phyloP scores from a whole-genome alignment of 2,113 vertebrate species.

The Strix uralensis region DNA sequence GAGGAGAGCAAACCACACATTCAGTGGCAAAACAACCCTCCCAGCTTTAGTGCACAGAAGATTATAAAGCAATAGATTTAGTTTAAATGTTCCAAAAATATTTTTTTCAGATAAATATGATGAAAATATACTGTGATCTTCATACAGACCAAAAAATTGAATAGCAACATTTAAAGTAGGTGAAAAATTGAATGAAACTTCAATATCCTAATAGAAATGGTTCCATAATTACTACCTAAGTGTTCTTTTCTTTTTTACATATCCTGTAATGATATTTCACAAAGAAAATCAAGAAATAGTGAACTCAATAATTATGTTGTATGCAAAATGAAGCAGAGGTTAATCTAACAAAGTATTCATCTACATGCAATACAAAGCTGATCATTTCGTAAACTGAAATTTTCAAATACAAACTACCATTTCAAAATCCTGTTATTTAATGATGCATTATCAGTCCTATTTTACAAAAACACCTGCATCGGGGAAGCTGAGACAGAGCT shows the following conservation, averaged over 20 bases:
- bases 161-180: background rate
- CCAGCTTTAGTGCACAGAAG: background rate
- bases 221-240: background rate
- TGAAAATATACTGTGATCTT: background rate
- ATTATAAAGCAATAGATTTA: background rate
- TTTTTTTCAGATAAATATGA: background rate
- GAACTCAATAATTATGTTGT: background rate
- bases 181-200: background rate
- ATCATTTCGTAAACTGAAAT: background rate
- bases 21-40: background rate
- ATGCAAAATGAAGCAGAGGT: background rate
- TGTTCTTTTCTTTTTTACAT: background rate
- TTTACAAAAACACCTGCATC: background rate
- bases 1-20: background rate
- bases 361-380: background rate
- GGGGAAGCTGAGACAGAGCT: background rate
- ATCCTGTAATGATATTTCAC: background rate
- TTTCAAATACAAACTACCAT: background rate
- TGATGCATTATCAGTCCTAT: background rate
- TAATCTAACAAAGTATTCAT: background rate
- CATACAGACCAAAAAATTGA: background rate
- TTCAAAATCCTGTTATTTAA: background rate
- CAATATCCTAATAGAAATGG: background rate
- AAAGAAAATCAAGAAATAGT: background rate
- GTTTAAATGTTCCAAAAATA: background rate